Conservation (phyloP, 2,113 vertebrate genomes). For the Physeter macrocephalus region DNA sequence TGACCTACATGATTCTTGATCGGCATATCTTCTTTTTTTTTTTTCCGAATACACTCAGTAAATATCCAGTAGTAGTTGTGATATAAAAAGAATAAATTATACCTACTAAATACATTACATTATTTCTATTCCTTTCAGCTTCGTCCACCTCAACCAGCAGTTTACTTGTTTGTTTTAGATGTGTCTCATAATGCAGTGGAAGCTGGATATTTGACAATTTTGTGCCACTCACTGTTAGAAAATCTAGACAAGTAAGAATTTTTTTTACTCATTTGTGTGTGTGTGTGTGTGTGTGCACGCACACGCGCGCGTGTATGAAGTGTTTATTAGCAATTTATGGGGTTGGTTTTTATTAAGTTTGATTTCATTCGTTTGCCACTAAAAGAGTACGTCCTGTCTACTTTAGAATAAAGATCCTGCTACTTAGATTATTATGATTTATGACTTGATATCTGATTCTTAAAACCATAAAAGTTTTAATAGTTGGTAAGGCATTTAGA, state of each 20-base stretch:
- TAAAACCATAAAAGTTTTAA: neutral
- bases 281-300: neutral
- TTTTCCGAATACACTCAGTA: neutral
- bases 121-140: slow-evolving; percentile 82
- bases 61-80: neutral
- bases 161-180: slow-evolving; percentile 96
- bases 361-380: neutral
- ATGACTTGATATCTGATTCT: neutral
- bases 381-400: neutral
- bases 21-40: neutral
- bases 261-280: neutral
- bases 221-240: slow-evolving; percentile 93
- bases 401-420: neutral
- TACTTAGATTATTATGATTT: neutral
- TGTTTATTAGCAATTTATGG: neutral
- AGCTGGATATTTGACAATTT: slow-evolving; percentile 91
- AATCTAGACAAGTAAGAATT: slow-evolving; percentile 94
- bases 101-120: neutral
- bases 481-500: neutral
- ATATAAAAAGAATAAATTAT: neutral
- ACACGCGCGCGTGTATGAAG: neutral
- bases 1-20: neutral
- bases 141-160: slow-evolving; percentile 95
- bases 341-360: slow-evolving; percentile 1
- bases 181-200: slow-evolving; percentile 97